Base-by-base conservation (phyloP, 2,113 vertebrate species). In the Rhodinocichla rosea region DNA sequence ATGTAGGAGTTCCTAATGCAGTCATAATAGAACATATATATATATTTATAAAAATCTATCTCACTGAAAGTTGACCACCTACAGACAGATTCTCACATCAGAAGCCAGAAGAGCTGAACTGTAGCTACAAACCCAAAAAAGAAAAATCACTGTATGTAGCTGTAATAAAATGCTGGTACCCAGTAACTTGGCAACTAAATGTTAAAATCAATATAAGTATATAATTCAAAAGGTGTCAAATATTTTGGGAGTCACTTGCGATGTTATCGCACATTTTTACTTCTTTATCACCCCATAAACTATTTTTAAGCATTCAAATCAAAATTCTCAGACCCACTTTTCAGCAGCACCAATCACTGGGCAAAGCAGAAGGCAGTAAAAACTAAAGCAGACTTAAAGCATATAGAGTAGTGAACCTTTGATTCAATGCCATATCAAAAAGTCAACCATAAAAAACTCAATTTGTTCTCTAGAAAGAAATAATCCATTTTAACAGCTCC, bases 21-120 rank as follows among this genome's bases (percentile, higher is more conserved):
- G 85, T 90, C 86, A 78, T 90, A 92, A 95, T 94, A 92, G 80
- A 90, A 88, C n/a, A 92, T 64, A 68, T 55, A 69, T 89, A 56
- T 56, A 52, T 50, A 50, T 45, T 20, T 50, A 89, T 82, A 53
- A 33, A 83, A 83, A n/a, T 80, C 28, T 59, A 17, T 83, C 23
- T 68, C 75, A 49, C 92, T 79, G 87, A 90, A 94, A 67, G 74
- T 33, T 94, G 94, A 89, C 93, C 93, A 97, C 96, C 94, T 93
- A 95, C 94, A 90, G 89, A 91, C 69, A 94, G 71, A 94, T 94
- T 95, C 92, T 89, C 90, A 93, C 86, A 89, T 81, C 79, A 95
- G 94, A 95, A 94, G 64, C 88, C 80, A 89, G 91, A 94, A 96
- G 82, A 90, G 60, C 90, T 81, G 79, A 89, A 81, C 40, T 82